Base-by-base conservation (phyloP, 2,113 vertebrate species). In the Numenius arquata region DNA sequence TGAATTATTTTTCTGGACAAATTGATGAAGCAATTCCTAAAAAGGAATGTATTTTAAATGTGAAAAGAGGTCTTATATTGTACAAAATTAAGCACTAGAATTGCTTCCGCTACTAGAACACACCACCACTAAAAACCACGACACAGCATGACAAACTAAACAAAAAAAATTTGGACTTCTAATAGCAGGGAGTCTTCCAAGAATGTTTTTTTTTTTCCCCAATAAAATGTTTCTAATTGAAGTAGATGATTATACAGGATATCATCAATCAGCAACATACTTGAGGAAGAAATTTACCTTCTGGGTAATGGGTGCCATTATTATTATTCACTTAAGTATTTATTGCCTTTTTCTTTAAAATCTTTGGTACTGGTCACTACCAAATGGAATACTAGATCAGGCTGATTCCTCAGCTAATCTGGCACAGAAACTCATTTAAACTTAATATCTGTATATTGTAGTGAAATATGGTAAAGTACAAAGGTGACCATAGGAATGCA, bases 191-290 rank as follows among this genome's bases (percentile, higher is more conserved):
- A 59, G 1, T 34, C 90, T 71, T 63, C 25, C 9, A 61, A 52
- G 2, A 63, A n/a, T 15, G 1, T 1, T 23, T 41, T 41, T 47
- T 4, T 2, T 14, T 23, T 48, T 12, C 12, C 32, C 36, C 6
- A 74, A 2, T 17, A 63, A 93, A 68, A 10, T 18, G 5, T 50
- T 58, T 45, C 9, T 21, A 76, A 21, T 61, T 56, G 3, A 48
- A 73, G 5, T 45, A 14, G 16, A 25, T 27, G 5, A 40, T 38
- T 58, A 48, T 27, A 66, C 6, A 43, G 10, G 5, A 8, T 11
- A 18, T 6, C 36, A 78, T n/a, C 40, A 68, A 52, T 43, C 43
- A 87, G 14, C 34, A 72, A 53, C 7, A 7, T 15, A 45, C n/a
- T 4, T 50, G 9, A 88, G 30, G 32, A 81, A 63, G 5, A 84